Evolutionary conservation across 2,888 invertebrate species (phyloP), one percentile per base, ranked within the genome.

Genomic region (Lithosia quadra): DNA sequence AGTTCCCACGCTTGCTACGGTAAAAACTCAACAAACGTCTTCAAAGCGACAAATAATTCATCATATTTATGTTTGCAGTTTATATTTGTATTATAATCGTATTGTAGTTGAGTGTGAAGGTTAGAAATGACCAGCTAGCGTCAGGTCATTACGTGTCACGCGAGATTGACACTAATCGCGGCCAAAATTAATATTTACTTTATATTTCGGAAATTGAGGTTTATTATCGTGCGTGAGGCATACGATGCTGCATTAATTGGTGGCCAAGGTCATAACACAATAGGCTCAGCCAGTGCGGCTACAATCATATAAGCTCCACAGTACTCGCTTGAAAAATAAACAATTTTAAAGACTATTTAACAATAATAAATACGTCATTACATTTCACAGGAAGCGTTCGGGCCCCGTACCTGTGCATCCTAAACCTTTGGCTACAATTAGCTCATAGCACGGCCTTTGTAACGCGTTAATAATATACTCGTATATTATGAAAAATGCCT

Each of bases 221-320:
- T 82, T 82, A 83, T 85, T 81, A 82, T 79, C 73, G 80, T 81
- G 75, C 77, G 83, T 80, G 84, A 85, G 79, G 79, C 81, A 79
- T 74, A 79, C 78, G 74, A 75, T 77, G 79, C 76, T 83, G 74
- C 76, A 83, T 82, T 87, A 86, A 88, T 88, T 87, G 84, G 77
- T 82, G 79, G 69, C 79, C 86, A 87, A 88, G 87, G 88, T 77
- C 81, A 68, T 22, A 67, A 77, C 72, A 89, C 88, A 88, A 88
- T 88, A 77, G 84, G 67, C 62, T 67, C 61, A 69, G 71, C 62
- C 71, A 63, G 67, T 69, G 68, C 71, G 73, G 71, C 67, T 73
- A 79, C 76, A 82, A 79, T 77, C 79, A 76, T 49, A 24, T 70
- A 57, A 5, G 28, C n/a, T 74, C 72, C 72, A 69, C 74, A 72